These are phyloP conservation scores for Channallabes apus DNA, from an alignment of 2,797 vertebrate genomes.

Conservation along the genomic window DNA sequence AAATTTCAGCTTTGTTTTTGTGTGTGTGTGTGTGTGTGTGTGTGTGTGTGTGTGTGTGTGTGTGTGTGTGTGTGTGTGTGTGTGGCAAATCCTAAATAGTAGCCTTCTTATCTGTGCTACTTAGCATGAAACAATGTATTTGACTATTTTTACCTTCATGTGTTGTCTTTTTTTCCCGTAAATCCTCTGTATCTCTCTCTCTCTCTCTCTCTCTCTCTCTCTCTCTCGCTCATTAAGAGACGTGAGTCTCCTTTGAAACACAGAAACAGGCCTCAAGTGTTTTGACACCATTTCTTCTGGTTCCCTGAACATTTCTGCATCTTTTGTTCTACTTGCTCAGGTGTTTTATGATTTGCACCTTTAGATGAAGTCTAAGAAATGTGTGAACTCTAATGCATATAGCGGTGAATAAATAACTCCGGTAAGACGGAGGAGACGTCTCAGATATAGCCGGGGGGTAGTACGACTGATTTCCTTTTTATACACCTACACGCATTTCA, in stretches of 20 bases:
- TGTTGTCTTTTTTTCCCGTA: constrained; percentile 36
- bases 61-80: constrained; percentile 1
- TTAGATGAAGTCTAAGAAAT: constrained; percentile 35
- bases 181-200: neutral
- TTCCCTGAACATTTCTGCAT: constrained; percentile 27
- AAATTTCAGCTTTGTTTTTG: constrained; percentile 18
- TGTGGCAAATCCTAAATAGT: constrained; percentile 34
- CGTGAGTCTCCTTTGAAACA: constrained; percentile 29
- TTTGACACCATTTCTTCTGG: constrained; percentile 36
- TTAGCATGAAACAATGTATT: constrained; percentile 38
- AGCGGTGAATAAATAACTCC: constrained; percentile 2
- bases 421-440: neutral
- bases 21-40: too few species aligned
- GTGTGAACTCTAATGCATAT: constrained; percentile 18
- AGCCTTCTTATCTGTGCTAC: constrained; percentile 31
- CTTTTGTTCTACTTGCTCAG: constrained; percentile 15
- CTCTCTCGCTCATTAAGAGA: constrained; percentile 13
- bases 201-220: neutral
- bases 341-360: constrained; percentile 39
- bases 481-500: neutral
- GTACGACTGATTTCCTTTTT: neutral
- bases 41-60: neutral
- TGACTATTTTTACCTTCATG: constrained; percentile 35
- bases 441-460: neutral
- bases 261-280: constrained; percentile 26